Evolutionary conservation across 2,797 vertebrate species (phyloP), one percentile per base, ranked within the genome.

Genomic region (Morelia viridis): DNA sequence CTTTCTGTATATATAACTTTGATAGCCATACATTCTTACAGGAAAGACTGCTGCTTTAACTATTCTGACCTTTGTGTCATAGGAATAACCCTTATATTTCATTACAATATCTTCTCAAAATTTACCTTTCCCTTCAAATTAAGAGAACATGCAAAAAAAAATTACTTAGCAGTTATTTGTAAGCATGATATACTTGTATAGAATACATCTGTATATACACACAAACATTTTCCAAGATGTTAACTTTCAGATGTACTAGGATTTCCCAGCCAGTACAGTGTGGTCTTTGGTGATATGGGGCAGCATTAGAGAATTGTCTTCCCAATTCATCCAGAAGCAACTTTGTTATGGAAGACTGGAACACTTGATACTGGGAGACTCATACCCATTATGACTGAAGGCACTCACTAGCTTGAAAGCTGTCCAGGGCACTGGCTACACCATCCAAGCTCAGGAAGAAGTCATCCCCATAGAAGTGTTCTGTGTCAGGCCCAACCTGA

Each of bases 401-500:
- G 50, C 19, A 97, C 98, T 98, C 95, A 99, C 98, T 98, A 85
- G 98, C 98, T 92, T 98, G 96, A 64, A 98, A 95, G 0, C 97
- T 99, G 92, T 99, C 99, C 85, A 99, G 95, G 2, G 99, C 98
- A 0, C 98, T 98, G 80, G 96, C 97, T 6, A 98, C 98, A 0
- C 98, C 98, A 1, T 98, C 94, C 15, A 99, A 96, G 1, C 0
- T 28, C 41, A 15, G 96, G 97, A 98, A 99, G 96, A 99, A 99
- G 56, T 91, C 28, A n/a, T 98, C 96, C 7, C 96, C 96, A 0
- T 98, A 99, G 84, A 98, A 91, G 9, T 19, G 5, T 94, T 99
- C 98, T 0, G 98, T 98, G 87, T 97, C 97, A 6, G 96, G 87
- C 91, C 98, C 98, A 96, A 99, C 90, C 0, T 98, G 96, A 89